phyloP scores from a whole-genome alignment of 30 jellyfish, hydroid and myxozoan genomes.

The Catostylus mosaicus region DNA sequence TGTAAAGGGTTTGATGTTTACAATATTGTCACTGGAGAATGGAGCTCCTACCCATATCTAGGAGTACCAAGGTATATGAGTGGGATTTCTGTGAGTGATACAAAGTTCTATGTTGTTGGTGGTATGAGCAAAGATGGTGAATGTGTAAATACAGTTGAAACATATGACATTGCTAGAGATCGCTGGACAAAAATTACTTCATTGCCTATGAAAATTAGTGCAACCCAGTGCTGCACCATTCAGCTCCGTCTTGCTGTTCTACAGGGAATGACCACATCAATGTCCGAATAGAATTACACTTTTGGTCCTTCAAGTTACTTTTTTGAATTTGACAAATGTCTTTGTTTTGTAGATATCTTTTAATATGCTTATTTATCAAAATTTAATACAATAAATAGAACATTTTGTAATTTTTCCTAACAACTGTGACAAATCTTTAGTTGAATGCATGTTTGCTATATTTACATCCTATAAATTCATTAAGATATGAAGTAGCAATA shows the following conservation, averaged over 20 bases:
- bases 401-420: too few relatives aligned
- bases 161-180: conserved; percentile 80
- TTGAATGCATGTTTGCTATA: too few relatives aligned
- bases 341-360: too few relatives aligned
- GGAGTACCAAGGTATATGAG: conserved; percentile 94
- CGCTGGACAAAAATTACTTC: conserved; percentile 91
- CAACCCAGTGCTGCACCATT: conserved; percentile 86
- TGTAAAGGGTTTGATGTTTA: conserved; percentile 87
- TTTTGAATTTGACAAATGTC: too few relatives aligned
- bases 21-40: conserved; percentile 67
- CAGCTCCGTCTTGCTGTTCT: conserved; percentile 87
- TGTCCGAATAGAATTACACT: conserved; percentile 62
- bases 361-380: too few relatives aligned
- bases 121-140: conserved; percentile 94
- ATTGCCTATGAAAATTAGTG: conserved; percentile 77
- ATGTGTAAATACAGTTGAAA: conserved; percentile 84
- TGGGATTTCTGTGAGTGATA: conserved; percentile 83
- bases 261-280: conserved; percentile 90
- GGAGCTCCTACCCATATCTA: conserved; percentile 85
- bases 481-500: too few relatives aligned
- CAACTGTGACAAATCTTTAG: too few relatives aligned
- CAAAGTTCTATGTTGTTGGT: conserved; percentile 81
- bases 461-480: too few relatives aligned
- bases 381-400: too few relatives aligned
- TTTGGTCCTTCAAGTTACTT: too few relatives aligned